These are phyloP conservation scores for Sinocyclocheilus rhinocerous DNA, from an alignment of 2,113 vertebrate species.

Conservation along the genomic window DNA sequence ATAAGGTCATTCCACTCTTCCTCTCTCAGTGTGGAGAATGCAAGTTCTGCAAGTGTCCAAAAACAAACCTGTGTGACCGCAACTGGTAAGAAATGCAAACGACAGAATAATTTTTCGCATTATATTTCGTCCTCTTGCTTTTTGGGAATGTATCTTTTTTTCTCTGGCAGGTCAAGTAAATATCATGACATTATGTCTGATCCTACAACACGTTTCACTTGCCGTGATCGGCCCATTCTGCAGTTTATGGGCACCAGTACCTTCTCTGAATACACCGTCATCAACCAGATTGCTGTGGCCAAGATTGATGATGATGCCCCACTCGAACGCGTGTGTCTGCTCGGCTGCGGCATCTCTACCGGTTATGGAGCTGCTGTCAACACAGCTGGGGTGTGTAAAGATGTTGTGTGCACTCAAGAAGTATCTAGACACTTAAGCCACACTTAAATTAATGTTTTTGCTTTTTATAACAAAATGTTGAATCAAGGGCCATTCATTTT, in stretches of 20 bases:
- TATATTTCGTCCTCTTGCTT: neutral
- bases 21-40: constrained; percentile 82
- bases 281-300: constrained; percentile 72
- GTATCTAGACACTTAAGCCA: neutral
- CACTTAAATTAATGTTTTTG: neutral
- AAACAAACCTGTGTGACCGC: constrained; percentile 80
- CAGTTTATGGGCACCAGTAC: constrained; percentile 82
- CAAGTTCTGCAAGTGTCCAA: constrained; percentile 75
- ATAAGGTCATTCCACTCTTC: constrained; percentile 84
- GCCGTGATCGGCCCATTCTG: constrained; percentile 78
- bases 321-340: constrained; percentile 81
- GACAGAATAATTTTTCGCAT: neutral
- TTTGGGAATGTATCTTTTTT: neutral
- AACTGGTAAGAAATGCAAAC: constrained; percentile 71
- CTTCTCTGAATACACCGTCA: constrained; percentile 85
- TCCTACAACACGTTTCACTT: constrained; percentile 76
- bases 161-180: constrained; percentile 59
- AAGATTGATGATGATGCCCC: constrained; percentile 80
- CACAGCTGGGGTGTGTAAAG: constrained; percentile 74
- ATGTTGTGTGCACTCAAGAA: neutral
- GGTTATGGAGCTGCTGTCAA: constrained; percentile 86
- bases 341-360: constrained; percentile 81
- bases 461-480: neutral
- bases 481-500: neutral
- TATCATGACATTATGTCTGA: constrained; percentile 66